These are phyloP conservation scores for Euplexia lucipara DNA, from an alignment of 2,888 invertebrate species.

Conservation along the genomic window DNA sequence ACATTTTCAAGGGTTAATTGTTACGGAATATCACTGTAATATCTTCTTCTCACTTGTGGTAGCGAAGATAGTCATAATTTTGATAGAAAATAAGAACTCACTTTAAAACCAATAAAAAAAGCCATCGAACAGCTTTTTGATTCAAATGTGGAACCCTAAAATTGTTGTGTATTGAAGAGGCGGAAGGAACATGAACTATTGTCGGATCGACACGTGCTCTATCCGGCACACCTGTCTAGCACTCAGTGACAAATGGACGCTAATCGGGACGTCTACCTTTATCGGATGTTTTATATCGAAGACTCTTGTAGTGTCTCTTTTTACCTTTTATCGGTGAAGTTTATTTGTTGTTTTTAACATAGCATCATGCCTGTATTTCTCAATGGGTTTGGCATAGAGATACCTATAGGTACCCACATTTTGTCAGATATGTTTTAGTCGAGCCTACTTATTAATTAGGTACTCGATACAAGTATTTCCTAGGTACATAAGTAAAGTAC, in stretches of 20 bases:
- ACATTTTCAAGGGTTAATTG: no score
- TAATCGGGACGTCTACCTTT: conserved; percentile 69
- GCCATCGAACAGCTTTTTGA: neutral
- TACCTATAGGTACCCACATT: no score
- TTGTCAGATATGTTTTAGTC: no score
- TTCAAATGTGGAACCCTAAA: conserved; percentile 60
- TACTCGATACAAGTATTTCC: no score
- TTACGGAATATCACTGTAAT: no score
- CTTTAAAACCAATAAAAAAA: neutral
- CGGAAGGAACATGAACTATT: conserved; percentile 79
- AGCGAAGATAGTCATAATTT: no score
- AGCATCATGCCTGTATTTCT: no score
- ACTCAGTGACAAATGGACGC: conserved; percentile 73
- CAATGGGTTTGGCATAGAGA: no score
- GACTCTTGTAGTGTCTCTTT: neutral
- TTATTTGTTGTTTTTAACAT: neutral
- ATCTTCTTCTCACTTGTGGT: no score
- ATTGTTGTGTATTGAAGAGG: conserved; percentile 62
- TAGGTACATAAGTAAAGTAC: no score
- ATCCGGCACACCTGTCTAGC: conserved; percentile 81
- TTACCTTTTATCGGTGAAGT: neutral
- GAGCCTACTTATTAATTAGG: no score
- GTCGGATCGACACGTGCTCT: conserved; percentile 75
- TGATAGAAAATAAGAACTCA: neutral
- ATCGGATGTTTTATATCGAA: conserved; percentile 40